Conservation (phyloP, 2,888 invertebrate genomes). For the Mimachlamys varia region DNA sequence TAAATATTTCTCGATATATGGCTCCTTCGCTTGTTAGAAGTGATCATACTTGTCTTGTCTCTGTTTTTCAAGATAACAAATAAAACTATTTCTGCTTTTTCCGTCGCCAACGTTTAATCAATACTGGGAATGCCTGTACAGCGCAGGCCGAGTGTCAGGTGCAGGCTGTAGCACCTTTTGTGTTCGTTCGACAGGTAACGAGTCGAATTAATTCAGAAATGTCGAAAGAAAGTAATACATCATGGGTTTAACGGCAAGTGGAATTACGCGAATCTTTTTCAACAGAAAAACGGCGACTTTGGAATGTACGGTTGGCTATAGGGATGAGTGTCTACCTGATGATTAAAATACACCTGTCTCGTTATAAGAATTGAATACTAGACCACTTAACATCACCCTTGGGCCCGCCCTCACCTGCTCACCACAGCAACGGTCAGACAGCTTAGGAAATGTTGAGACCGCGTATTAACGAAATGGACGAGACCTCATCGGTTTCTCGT, state of each 20-base stretch:
- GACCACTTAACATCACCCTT: not conserved
- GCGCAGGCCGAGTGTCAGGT: not conserved
- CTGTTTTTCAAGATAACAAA: not conserved
- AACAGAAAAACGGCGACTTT: not conserved
- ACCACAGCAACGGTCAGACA: not conserved
- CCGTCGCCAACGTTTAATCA: not conserved
- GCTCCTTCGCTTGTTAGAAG: too few relatives aligned
- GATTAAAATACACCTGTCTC: not conserved
- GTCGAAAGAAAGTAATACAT: slow-evolving; percentile 4
- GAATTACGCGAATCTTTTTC: not conserved
- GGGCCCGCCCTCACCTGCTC: not conserved
- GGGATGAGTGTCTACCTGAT: not conserved
- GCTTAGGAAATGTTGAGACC: not conserved
- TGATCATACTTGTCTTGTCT: too few relatives aligned
- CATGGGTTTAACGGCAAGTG: not conserved
- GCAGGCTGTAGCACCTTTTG: not conserved
- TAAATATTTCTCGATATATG: too few relatives aligned
- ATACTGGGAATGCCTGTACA: not conserved
- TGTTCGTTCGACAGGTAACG: not conserved
- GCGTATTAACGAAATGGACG: not conserved
- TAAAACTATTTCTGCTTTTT: not conserved
- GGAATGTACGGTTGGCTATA: not conserved
- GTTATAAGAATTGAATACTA: not conserved
- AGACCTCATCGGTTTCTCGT: slow-evolving; percentile 9
- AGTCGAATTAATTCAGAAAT: slow-evolving; percentile 23